A percentile compares a stretch with the other conserved stretches of the same genome.
Evolutionary conservation across 2,888 invertebrate species (phyloP).

Genomic region (Drosophila peninsularis): DNA sequence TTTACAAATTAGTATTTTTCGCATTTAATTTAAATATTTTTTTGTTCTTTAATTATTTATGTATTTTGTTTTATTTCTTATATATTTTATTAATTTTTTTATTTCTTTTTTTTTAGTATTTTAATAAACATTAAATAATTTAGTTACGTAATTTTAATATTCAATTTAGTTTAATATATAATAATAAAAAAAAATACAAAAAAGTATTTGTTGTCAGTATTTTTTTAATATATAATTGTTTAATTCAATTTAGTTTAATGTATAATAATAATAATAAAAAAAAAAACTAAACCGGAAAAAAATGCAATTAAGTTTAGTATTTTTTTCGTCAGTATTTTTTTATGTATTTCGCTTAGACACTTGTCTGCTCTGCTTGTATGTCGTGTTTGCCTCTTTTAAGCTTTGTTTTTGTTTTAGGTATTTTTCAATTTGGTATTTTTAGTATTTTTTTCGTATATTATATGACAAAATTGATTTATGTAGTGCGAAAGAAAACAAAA

Average conservation of each 20-base stretch:
- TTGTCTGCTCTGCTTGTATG: conserved; percentile 34
- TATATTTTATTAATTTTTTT: conserved; percentile 7
- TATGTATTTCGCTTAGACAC: conserved; percentile 49
- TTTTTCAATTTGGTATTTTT: conserved; percentile 23
- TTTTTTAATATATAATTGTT: conserved; percentile 16
- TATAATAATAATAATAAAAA: not conserved
- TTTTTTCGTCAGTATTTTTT: conserved; percentile 18
- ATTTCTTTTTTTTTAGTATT: conserved; percentile 1
- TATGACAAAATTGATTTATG: conserved; percentile 43
- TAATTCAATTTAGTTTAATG: conserved; percentile 13
- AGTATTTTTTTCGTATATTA: conserved; percentile 40
- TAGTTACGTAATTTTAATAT: conserved; percentile 69
- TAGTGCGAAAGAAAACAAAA: conserved; percentile 47
- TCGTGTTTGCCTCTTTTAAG: conserved; percentile 66
- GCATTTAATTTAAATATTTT: conserved; percentile 35
- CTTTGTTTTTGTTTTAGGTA: conserved; percentile 58
- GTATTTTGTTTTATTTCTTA: conserved; percentile 10
- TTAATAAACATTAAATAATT: conserved; percentile 75
- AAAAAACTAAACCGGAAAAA: conserved; percentile 32
- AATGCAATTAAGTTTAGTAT: conserved; percentile 35
- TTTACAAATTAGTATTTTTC: conserved; percentile 40
- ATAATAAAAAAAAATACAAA: conserved; percentile 6
- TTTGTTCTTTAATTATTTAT: conserved; percentile 16
- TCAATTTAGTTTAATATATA: conserved; percentile 65
- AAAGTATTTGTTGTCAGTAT: conserved; percentile 32